These are phyloP conservation scores for Colletes gigas DNA, from an alignment of 1,140 invertebrate genomes.

Conservation along the genomic window DNA sequence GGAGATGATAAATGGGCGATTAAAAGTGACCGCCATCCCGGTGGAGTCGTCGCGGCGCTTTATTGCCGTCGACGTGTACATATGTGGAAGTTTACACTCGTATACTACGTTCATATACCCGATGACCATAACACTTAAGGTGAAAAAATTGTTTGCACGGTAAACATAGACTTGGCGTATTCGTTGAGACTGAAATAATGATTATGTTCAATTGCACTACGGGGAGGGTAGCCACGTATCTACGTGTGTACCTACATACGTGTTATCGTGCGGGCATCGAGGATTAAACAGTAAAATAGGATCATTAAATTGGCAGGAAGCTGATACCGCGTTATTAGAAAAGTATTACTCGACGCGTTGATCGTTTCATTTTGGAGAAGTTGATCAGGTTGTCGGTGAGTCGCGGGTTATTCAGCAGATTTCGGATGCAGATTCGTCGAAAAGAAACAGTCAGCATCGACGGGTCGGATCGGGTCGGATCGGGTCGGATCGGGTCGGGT, in stretches of 20 bases:
- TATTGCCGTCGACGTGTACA: slow-evolving; percentile 38
- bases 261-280: no score
- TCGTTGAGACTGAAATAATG: slow-evolving; percentile 8
- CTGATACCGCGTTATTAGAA: no score
- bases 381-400: background rate
- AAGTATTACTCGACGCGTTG: no score
- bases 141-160: slow-evolving; percentile 4
- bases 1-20: slow-evolving; percentile 52
- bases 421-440: slow-evolving; percentile 41
- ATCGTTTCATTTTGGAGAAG: no score
- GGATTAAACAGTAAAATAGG: no score
- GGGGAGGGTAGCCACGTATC: background rate
- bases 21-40: slow-evolving; percentile 53
- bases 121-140: background rate
- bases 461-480: background rate
- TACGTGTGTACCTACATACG: no score
- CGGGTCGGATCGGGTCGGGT: no score
- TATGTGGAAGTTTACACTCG: slow-evolving; percentile 13
- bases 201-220: slow-evolving; percentile 7
- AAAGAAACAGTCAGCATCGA: slow-evolving; percentile 67
- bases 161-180: background rate
- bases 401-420: slow-evolving; percentile 24
- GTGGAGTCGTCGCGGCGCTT: slow-evolving; percentile 50
- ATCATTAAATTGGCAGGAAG: no score
- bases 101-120: background rate